Conservation (phyloP, 2,797 vertebrate species). For the Australoheros facetus region DNA sequence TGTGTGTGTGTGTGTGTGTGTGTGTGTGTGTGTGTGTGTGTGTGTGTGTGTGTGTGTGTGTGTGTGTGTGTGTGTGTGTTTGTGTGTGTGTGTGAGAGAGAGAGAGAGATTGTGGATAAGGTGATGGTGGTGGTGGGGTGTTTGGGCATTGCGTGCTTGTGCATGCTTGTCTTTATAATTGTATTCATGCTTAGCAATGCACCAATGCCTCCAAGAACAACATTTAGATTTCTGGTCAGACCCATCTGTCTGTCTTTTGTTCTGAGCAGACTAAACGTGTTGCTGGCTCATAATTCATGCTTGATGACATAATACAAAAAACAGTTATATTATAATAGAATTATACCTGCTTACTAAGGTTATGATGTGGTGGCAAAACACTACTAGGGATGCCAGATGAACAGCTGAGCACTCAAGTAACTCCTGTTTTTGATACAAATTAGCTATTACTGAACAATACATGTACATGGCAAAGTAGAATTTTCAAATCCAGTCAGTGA, state of each 20-base stretch:
- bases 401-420: constrained; percentile 10
- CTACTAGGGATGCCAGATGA: background rate
- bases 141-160: constrained; percentile 1
- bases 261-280: constrained; percentile 13
- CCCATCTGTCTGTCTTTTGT: constrained; percentile 34
- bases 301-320: constrained; percentile 31
- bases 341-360: constrained; percentile 31
- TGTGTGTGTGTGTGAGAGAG: too few species aligned
- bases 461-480: background rate
- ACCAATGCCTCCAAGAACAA: constrained; percentile 8
- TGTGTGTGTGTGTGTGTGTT: too few species aligned
- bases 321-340: constrained; percentile 32
- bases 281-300: constrained; percentile 29
- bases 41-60: too few species aligned
- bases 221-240: constrained; percentile 46
- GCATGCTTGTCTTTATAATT: constrained; percentile 18
- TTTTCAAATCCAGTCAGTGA: background rate
- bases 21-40: too few species aligned
- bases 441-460: background rate
- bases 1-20: background rate
- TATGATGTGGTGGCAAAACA: constrained; percentile 14
- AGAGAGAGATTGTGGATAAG: too few species aligned
- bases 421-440: background rate
- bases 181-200: constrained; percentile 31
- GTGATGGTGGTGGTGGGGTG: too few species aligned